Evolutionary conservation across 1,140 invertebrate species (phyloP).

Genomic region (Lepidurus arcticus): DNA sequence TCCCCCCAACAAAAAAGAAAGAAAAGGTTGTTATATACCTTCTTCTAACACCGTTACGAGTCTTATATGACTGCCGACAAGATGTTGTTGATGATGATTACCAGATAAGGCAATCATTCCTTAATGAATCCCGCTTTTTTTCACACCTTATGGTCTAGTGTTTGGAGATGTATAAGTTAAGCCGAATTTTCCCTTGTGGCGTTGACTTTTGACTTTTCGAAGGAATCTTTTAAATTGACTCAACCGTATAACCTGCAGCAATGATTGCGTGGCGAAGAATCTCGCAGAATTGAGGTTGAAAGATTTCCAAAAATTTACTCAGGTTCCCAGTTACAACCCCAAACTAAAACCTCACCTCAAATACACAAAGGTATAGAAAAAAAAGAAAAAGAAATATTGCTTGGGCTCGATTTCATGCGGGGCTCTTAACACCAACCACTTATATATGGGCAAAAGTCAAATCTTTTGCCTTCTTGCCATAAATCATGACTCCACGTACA

Average conservation of each 20-base stretch:
- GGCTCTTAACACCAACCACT: background rate
- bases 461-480: background rate
- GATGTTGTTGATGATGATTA: background rate
- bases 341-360: too few relatives aligned
- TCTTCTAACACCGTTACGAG: background rate
- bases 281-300: too few relatives aligned
- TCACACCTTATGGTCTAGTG: background rate
- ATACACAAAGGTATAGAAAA: too few relatives aligned
- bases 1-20: background rate
- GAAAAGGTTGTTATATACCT: background rate
- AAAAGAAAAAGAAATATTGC: too few relatives aligned
- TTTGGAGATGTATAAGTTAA: background rate
- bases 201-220: too few relatives aligned
- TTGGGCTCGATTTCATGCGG: too few relatives aligned
- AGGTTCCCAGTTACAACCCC: too few relatives aligned
- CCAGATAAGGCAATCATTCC: background rate
- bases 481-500: background rate
- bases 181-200: too few relatives aligned
- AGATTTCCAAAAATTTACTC: too few relatives aligned
- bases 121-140: slow-evolving; percentile 1
- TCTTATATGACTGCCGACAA: background rate
- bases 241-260: too few relatives aligned
- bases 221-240: too few relatives aligned
- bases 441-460: background rate
- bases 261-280: too few relatives aligned